Evolutionary conservation across 2,113 vertebrate species (phyloP), one percentile per base, ranked within the genome.

Genomic region (Podocnemis expansa): DNA sequence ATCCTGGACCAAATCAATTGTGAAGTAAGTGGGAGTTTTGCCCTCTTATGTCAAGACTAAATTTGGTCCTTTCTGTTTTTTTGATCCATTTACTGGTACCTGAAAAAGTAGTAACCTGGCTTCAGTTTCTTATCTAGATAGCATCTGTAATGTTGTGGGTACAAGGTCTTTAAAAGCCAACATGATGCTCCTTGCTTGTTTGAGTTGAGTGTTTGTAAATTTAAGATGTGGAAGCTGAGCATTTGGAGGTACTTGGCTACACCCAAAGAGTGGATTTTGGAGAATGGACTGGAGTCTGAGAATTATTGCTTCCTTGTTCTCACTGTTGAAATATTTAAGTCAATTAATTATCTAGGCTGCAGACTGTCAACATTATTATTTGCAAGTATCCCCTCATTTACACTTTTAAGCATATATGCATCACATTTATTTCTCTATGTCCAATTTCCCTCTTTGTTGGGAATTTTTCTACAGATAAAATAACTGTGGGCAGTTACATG

Each of bases 401-500:
- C 63, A 70, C 6, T 88, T 89, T 84, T 76, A 86, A 90, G 8
- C 27, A 47, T 3, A 79, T 80, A 12, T 78, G 34, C 11, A 75
- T 4, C 2, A 84, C 54, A 88, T 7, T 52, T 22, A 89, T 38
- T 91, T 86, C 58, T 25, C 9, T 14, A 3, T 8, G 31, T 27
- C 75, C 84, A 21, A 13, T 5, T 84, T 11, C 78, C n/a, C 88
- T 67, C 91, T 93, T n/a, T 85, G 54, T 45, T 75, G 76, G 43
- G n/a, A 4, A 54, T 25, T 80, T 94, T 80, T 94, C 75, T 94
- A 8, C 95, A 99, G 99, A 99, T 97, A 99, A 99, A 97, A 97
- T 99, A 73, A 98, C 99, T 93, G 99, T 99, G 94, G 99, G 99
- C 85, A 99, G 99, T 97, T 99, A 98, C 86, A 99, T 98, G 97